phyloP scores from a whole-genome alignment of 2,888 invertebrate genomes.

The Plagiodera versicolora region DNA sequence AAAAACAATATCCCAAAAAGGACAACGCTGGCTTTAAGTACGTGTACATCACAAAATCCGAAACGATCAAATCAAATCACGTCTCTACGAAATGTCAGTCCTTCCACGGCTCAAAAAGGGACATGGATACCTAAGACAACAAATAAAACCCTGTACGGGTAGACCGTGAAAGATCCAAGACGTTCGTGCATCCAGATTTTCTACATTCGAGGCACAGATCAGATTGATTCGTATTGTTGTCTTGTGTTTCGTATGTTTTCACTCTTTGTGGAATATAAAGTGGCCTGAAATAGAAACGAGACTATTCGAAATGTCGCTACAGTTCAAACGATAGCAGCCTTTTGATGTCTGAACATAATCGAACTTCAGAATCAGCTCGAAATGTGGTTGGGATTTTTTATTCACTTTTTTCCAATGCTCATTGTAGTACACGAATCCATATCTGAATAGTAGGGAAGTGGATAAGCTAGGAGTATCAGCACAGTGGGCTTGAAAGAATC shows the following conservation, averaged over 20 bases:
- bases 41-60: not conserved
- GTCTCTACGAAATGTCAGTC: not conserved
- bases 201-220: conserved; percentile 10
- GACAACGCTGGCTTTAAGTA: not conserved
- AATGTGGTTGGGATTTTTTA: too few relatives aligned
- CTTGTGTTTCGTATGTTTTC: not conserved
- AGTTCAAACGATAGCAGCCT: not conserved
- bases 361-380: too few relatives aligned
- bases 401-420: too few relatives aligned
- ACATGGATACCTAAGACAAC: conserved; percentile 10
- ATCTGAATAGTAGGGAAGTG: too few relatives aligned
- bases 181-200: not conserved
- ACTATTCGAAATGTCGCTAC: not conserved
- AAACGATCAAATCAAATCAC: not conserved
- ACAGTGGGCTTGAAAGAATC: too few relatives aligned
- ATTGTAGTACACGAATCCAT: too few relatives aligned
- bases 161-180: not conserved
- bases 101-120: not conserved
- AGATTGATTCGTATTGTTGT: conserved; percentile 10
- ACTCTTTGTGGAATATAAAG: not conserved
- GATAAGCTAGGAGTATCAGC: too few relatives aligned
- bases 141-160: conserved; percentile 8
- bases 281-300: not conserved
- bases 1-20: conserved; percentile 1
- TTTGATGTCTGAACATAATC: too few relatives aligned